Base-by-base conservation (phyloP, 2,797 vertebrate genomes). In the Anguilla anguilla region DNA sequence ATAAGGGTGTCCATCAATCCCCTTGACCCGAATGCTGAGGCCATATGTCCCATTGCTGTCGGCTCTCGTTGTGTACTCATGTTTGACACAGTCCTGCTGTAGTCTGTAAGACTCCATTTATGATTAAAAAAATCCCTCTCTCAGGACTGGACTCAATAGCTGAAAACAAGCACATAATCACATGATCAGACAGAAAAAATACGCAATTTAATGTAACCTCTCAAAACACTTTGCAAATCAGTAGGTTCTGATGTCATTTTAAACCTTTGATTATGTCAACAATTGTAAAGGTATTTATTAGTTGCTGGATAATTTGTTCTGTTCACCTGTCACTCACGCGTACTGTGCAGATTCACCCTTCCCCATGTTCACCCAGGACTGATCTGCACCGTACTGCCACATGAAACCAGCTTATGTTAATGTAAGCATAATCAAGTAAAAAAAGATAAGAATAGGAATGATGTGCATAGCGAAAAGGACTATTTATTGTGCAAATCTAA, bases 1-100 rank as follows among this genome's bases (percentile, higher is more conserved):
- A 83, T 99, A 99, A 0, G 99, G 98, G 91, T 99, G 99, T 51
- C 99, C 99, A 84, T 97, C 98, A 0, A 99, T 99, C n/a, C 99
- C 99, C 93, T 99, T 98, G 35, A 99, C 98, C 85, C 98, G 96
- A 92, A 99, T 99, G 91, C 98, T 99, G 91, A 99, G 98, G 53
- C 99, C 99, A 0, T 99, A 99, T 89, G 96, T 95, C 6, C 99
- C 97, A 31, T 96, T 94, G 88, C 91, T 95, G 0, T 95, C 95
- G 0, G 91, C 89, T 90, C 92, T 96, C 90, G 95, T 92, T 2
- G 91, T 28, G 82, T 94, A 96, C 64, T 95, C 90, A 61, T 92
- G 92, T 90, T 97, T 96, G 69, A 94, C 90, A 79, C 95, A 97
- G 72, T 95, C 94, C 89, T 93, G 96, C 91, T 96, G 96, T 79